Evolutionary conservation across 2,888 invertebrate species (phyloP), one percentile per base, ranked within the genome.

Genomic region (Eilema sororculum): DNA sequence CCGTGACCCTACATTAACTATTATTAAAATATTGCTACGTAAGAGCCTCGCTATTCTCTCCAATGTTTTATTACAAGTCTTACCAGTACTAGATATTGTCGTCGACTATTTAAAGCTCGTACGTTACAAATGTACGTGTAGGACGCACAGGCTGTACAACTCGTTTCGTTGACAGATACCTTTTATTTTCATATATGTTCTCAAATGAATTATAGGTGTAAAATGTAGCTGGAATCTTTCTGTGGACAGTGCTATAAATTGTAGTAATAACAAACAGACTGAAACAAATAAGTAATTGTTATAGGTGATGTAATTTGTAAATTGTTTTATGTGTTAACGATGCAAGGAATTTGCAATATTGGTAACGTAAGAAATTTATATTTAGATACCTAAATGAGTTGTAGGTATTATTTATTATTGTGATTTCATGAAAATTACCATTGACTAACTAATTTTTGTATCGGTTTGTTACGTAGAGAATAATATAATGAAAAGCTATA

Each of bases 21-120:
- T 93, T 95, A 95, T 94, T 94, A 94, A 95, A 94, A 94, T 95
- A 95, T 95, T 91, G 90, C 93, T 89, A 88, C 90, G 92, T 93
- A 91, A 90, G 84, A 90, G 91, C 91, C 87, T 91, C 83, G 91
- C 92, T 91, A 93, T 94, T 93, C 93, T 94, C 93, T 92, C 82
- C 86, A 89, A 91, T 93, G 92, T 93, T 95, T 93, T 94, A 94
- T 94, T 93, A 90, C 90, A 81, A 86, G 87, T 85, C 84, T 84
- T 84, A 86, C 87, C 85, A 86, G 84, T 86, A 87, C 89, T 88
- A 89, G 91, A 93, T 93, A 92, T 92, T 94, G 94, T 94, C 93
- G 89, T 93, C 93, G 91, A 86, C 88, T 89, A 91, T 93, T 93
- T 93, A 93, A 94, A 90, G 91, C 90, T 89, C 91, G 89, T 93